Evolutionary conservation across 2,888 invertebrate genomes (phyloP), one percentile per base, ranked within the genome.

Genomic region (Syrphus vitripennis): DNA sequence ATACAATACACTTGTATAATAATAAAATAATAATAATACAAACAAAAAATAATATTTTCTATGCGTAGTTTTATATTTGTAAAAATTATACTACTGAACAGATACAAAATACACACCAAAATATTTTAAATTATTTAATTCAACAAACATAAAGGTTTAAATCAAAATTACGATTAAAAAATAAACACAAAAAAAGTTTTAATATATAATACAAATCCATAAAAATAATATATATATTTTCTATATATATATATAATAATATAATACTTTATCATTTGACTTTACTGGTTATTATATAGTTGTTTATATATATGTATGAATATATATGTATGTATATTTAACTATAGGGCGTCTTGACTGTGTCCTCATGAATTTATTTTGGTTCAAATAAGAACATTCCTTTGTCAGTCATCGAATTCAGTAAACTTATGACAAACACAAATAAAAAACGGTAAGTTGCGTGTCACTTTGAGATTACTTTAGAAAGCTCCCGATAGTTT

Each of bases 251-350:
- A 45, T 26, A 53, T 53, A 53, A 48, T 70, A 34, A 53, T 86
- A 26, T 86, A 86, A 86, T 86, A 86, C 86, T 86, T 86, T 86
- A 77, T 75, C 70, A 78, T 82, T 86, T 78, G 77, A 78, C 76
- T 63, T 70, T 77, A 81, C 74, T 82, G 86, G 74, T 82, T 82
- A 80, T 76, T n/a, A 79, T 57, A 80, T 79, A 63, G 26, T 40
- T 69, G 72, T 70, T 59, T 55, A 55, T 26, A 29, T 63, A 21
- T 50, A 31, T 48, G n/a, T n/a, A n/a, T n/a, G n/a, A n/a, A n/a
- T n/a, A n/a, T n/a, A n/a, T n/a, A 59, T 82, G 26, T 77, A 37
- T 78, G 67, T 74, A 83, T 55, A 57, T 37, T 42, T 61, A 14
- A 61, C 71, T 69, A 48, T 40, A 74, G 26, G 31, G 48, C 72